Evolutionary conservation across 92 coral and sea anemone species (phyloP).

Genomic region (Metridium senile): DNA sequence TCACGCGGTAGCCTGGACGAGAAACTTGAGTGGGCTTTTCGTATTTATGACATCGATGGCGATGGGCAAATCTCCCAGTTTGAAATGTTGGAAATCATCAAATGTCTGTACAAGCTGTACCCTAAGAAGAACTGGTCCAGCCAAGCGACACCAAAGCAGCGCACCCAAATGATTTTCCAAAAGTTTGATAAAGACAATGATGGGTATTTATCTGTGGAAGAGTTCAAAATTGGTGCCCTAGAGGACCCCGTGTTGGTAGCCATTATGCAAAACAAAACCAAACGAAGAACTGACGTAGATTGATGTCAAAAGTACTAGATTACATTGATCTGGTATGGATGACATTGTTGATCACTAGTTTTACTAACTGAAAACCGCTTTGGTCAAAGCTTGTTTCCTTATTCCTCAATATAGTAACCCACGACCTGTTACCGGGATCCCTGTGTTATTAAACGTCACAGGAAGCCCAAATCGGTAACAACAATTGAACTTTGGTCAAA

Average conservation of each 20-base stretch:
- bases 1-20: slow-evolving; percentile 93
- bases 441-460: neutral
- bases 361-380: neutral
- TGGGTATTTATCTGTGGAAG: slow-evolving; percentile 80
- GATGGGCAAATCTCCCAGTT: slow-evolving; percentile 79
- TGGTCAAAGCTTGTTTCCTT: neutral
- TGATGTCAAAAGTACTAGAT: too few relatives aligned
- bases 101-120: slow-evolving; percentile 77
- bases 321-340: too few relatives aligned
- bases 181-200: slow-evolving; percentile 80
- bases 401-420: neutral
- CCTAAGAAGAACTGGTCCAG: slow-evolving; percentile 48
- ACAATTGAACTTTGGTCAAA: too few relatives aligned
- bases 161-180: slow-evolving; percentile 82
- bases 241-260: slow-evolving; percentile 89
- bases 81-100: slow-evolving; percentile 87
- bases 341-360: too few relatives aligned
- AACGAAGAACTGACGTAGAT: neutral
- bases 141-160: slow-evolving; percentile 63
- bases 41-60: slow-evolving; percentile 89
- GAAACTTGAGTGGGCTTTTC: slow-evolving; percentile 96
- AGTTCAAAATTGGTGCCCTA: slow-evolving; percentile 83
- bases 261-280: slow-evolving; percentile 85
- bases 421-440: neutral
- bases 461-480: neutral